Evolutionary conservation across 2,888 invertebrate genomes (phyloP).

Genomic region (Argyra leucocephala): DNA sequence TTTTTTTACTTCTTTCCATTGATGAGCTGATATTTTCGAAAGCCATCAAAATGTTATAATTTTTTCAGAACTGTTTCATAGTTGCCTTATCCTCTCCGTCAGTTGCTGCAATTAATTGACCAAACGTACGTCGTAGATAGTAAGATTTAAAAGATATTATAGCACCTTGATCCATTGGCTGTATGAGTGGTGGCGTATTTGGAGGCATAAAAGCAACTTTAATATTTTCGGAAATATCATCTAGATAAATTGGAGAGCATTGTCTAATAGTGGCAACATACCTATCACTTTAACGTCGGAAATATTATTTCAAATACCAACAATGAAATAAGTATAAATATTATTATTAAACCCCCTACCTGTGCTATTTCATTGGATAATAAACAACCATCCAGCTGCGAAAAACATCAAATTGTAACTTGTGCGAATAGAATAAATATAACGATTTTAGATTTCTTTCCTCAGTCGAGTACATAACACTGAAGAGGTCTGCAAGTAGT

Average conservation of each 20-base stretch:
- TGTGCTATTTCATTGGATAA: too few relatives aligned
- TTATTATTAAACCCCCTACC: too few relatives aligned
- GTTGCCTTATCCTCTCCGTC: slow-evolving; percentile 19
- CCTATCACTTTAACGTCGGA: too few relatives aligned
- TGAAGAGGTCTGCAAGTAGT: too few relatives aligned
- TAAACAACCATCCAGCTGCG: too few relatives aligned
- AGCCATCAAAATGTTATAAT: slow-evolving; percentile 19
- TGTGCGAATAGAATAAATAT: too few relatives aligned
- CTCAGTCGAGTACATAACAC: too few relatives aligned
- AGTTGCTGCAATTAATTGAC: slow-evolving; percentile 12
- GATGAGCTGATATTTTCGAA: slow-evolving; percentile 18
- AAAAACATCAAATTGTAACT: too few relatives aligned
- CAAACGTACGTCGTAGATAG: slow-evolving; percentile 17
- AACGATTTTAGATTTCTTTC: too few relatives aligned
- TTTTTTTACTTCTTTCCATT: slow-evolving; percentile 20
- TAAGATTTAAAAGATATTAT: slow-evolving; percentile 20
- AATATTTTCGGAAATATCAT: background rate
- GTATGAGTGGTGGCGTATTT: background rate
- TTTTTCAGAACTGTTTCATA: slow-evolving; percentile 21
- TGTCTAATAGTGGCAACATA: background rate
- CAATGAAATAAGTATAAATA: too few relatives aligned
- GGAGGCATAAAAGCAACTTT: background rate
- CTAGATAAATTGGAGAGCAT: slow-evolving; percentile 1
- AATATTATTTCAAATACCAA: too few relatives aligned
- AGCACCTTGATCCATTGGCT: slow-evolving; percentile 8